Evolutionary conservation across 2,888 invertebrate species (phyloP).

Genomic region (Timema cristinae): DNA sequence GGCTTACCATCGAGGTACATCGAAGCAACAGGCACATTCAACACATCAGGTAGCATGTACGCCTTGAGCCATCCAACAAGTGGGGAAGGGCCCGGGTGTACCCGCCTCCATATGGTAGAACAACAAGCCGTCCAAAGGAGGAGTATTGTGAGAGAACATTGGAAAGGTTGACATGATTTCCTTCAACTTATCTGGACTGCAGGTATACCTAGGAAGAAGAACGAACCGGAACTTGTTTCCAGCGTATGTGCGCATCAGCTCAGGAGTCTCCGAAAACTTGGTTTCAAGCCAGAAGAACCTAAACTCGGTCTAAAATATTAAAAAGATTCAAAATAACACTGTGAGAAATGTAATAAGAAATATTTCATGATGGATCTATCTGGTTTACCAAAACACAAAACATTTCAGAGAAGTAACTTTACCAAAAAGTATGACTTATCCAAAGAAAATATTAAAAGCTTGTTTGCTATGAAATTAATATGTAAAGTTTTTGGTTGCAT

Average conservation of each 20-base stretch:
- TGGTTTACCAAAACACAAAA: no score
- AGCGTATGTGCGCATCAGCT: slow-evolving; percentile 34
- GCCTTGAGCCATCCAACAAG: slow-evolving; percentile 89
- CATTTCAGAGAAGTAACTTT: no score
- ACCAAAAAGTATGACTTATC: no score
- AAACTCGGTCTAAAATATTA: slow-evolving; percentile 65
- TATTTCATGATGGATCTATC: no score
- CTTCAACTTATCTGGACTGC: slow-evolving; percentile 50
- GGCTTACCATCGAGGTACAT: background rate
- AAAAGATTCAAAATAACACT: no score
- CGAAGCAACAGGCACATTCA: slow-evolving; percentile 44
- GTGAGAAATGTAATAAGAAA: no score
- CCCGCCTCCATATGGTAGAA: slow-evolving; percentile 84
- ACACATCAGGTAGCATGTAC: slow-evolving; percentile 79
- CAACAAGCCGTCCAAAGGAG: slow-evolving; percentile 74
- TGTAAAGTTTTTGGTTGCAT: no score
- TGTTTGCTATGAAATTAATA: no score
- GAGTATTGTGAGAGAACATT: background rate
- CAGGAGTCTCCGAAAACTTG: slow-evolving; percentile 53
- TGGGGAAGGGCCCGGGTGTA: slow-evolving; percentile 80
- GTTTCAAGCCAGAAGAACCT: slow-evolving; percentile 78
- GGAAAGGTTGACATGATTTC: slow-evolving; percentile 42
- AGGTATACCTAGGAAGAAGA: background rate
- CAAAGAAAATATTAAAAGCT: no score
- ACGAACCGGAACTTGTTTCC: slow-evolving; percentile 29